Evolutionary conservation across 2,888 invertebrate genomes (phyloP), one percentile per base, ranked within the genome.

Genomic region (Villa cingulata): DNA sequence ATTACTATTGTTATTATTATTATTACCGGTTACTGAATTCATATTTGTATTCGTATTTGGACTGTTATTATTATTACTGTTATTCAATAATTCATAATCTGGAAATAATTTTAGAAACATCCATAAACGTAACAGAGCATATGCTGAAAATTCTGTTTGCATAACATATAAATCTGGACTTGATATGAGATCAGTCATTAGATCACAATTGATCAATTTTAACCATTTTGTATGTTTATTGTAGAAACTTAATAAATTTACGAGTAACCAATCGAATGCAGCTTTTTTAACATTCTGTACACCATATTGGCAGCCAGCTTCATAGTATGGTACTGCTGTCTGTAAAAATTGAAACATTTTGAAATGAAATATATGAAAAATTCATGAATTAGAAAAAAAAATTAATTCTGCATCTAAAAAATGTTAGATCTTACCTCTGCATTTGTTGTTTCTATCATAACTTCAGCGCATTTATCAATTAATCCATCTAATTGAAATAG

Each of bases 141-240:
- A 86, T 37, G 85, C 66, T 32, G 83, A 81, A 64, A 83, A 83
- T 67, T 86, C 86, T 1, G 85, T 84, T 66, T 85, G 84, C 71
- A 84, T 77, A 2, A 83, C 83, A 60, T 80, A 80, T 49, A 86
- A 69, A 56, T 80, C 75, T 1, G 78, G 75, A 61, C 80, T 78
- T 14, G 72, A 66, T 23, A 83, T 73, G 27, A 84, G 63, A 37
- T 75, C 70, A 4, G 72, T 68, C 81, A 86, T 81, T 51, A 85
- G 61, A 4, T 78, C 75, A n/a, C 74, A 65, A 27, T 78, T 78
- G 56, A 85, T 77, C 55, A 77, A 75, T 55, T 72, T 71, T 41
- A 84, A 64, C 51, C 77, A 72, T 36, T 71, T 67, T 1, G 75
- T 68, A 55, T 76, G 72, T 53, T 73, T 73, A 55, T 65, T 71